phyloP scores from a whole-genome alignment of 2,113 vertebrate genomes.

The Pterocles gutturalis region DNA sequence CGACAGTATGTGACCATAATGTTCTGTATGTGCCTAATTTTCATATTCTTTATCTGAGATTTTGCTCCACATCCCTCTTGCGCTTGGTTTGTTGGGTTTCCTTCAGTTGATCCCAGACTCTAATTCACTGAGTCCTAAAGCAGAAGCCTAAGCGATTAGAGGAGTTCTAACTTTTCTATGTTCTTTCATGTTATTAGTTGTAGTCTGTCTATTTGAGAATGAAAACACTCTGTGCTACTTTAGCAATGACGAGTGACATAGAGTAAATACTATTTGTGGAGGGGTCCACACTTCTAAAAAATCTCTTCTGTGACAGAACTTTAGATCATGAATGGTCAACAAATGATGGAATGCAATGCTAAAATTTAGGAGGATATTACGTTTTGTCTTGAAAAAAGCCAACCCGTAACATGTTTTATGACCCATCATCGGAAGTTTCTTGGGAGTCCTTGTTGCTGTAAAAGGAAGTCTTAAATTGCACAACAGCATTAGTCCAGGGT shows the following conservation, averaged over 20 bases:
- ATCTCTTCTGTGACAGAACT: not conserved
- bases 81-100: not conserved
- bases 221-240: not conserved
- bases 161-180: not conserved
- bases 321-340: not conserved
- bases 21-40: not conserved
- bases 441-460: not conserved
- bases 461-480: not conserved
- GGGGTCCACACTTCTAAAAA: not conserved
- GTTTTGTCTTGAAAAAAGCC: not conserved
- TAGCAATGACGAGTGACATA: not conserved
- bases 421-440: not conserved
- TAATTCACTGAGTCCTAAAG: not conserved
- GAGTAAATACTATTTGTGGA: not conserved
- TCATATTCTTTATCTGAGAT: not conserved
- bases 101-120: not conserved
- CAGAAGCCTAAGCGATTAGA: not conserved
- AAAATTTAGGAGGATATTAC: not conserved
- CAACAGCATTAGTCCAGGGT: not conserved
- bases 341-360: not conserved
- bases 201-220: not conserved
- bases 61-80: not conserved
- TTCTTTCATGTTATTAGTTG: not conserved
- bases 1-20: too few relatives aligned
- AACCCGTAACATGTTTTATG: not conserved